These are phyloP conservation scores for Mythimna vitellina DNA, from an alignment of 2,888 invertebrate species.

Conservation along the genomic window DNA sequence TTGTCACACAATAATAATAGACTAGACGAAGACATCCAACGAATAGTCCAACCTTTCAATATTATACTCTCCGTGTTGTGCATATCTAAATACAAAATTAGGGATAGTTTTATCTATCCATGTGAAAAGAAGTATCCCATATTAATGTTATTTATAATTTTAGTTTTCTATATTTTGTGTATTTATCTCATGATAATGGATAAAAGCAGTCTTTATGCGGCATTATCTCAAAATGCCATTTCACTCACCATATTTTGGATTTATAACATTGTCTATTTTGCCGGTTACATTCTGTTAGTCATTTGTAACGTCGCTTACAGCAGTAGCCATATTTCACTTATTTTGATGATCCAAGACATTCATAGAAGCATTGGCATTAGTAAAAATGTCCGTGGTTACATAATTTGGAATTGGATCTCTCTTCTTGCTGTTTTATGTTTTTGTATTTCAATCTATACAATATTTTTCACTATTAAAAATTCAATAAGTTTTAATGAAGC, in stretches of 20 bases:
- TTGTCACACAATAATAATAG: conserved; percentile 1
- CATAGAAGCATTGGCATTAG: not conserved
- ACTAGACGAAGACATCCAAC: conserved; percentile 3
- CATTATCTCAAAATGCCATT: not conserved
- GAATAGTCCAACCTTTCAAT: conserved; percentile 15
- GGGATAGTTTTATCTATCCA: not conserved
- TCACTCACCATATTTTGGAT: not conserved
- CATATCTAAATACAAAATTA: conserved; percentile 22
- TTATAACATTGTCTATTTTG: not conserved
- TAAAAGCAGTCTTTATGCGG: accelerated
- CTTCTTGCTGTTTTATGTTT: not conserved
- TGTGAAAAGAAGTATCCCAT: conserved; percentile 18
- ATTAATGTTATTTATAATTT: not conserved
- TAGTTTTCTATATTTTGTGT: not conserved
- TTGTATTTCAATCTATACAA: not conserved
- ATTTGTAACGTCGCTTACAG: not conserved
- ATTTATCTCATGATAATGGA: not conserved
- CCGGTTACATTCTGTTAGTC: not conserved
- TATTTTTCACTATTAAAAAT: accelerated
- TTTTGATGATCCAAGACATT: conserved; percentile 12
- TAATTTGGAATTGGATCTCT: conserved; percentile 23
- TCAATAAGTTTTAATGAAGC: not conserved
- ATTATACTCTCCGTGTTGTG: not conserved
- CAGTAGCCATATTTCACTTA: not conserved
- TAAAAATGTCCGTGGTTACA: not conserved